These are phyloP conservation scores for Neosilurus mollespiculum DNA, from an alignment of 2,797 vertebrate genomes.

Conservation along the genomic window DNA sequence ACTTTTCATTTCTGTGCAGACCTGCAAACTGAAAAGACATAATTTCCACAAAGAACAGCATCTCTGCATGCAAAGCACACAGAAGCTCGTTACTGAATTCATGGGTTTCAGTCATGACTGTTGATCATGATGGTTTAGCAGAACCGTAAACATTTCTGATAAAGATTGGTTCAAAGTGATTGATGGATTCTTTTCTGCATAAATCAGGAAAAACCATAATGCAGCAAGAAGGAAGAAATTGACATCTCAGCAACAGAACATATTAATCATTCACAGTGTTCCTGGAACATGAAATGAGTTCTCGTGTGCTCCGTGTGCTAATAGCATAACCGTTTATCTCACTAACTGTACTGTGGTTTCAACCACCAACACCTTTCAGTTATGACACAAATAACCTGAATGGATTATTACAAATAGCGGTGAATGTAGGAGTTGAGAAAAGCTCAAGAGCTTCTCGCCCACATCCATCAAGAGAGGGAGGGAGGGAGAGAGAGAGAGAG, in stretches of 20 bases:
- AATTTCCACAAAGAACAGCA: neutral
- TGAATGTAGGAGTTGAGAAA: conserved; percentile 12
- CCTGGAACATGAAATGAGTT: neutral
- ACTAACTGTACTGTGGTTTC: neutral
- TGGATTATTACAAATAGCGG: neutral
- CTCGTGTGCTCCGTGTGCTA: neutral
- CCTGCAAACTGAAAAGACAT: neutral
- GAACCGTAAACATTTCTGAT: neutral
- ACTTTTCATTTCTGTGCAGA: neutral
- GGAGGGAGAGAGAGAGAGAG: too few species aligned
- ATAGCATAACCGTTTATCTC: neutral
- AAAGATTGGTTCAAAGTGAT: neutral
- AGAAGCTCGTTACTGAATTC: neutral
- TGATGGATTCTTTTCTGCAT: neutral
- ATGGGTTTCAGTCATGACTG: neutral
- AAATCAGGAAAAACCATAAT: too few species aligned
- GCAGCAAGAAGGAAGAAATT: neutral
- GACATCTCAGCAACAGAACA: neutral
- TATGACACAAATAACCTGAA: conserved; percentile 1
- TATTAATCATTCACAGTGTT: too few species aligned
- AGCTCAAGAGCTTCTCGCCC: conserved; percentile 6
- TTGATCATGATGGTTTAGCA: neutral
- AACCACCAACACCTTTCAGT: neutral
- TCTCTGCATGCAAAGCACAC: neutral
- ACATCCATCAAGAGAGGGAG: too few species aligned